Base-by-base conservation (phyloP, 2,113 vertebrate genomes). In the Agapornis roseicollis region DNA sequence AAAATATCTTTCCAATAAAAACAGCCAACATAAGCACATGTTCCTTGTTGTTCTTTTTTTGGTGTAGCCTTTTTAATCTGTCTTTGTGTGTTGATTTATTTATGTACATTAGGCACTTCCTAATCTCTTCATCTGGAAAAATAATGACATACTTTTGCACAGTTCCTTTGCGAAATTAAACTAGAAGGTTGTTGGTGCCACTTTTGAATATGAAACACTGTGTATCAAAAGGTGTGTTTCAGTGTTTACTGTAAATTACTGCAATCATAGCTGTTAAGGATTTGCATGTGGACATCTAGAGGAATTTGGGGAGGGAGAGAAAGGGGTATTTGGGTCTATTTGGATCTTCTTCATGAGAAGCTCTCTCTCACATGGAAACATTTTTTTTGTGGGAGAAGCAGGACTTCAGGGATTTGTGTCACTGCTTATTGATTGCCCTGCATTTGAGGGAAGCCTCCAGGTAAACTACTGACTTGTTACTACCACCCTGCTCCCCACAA, bases 1-100 rank as follows among this genome's bases (percentile, higher is more conserved):
- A 81, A 91, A 91, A 83, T 28, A 33, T 63, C 70, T 72, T 94
- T 63, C 61, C 28, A 68, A 69, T 24, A 7, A 85, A 71, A 91
- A 74, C 3, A 94, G 24, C 42, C 9, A 47, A 49, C 13, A 25
- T 49, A 41, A 80, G 31, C 8, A 33, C 33, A 13, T 33, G 23
- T 3, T 44, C 44, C 7, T 80, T 77, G 8, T 66, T 46, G 37
- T 68, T 65, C n/a, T 52, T 61, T 15, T 50, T 85, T 73, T 65
- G 10, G 10, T 50, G 70, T 53, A 29, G 4, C 65, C 18, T 78
- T 88, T 70, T 79, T 7, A 11, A 49, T 79, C 52, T 68, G 2
- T 53, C 31, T 79, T 72, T 81, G 12, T 76, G 18, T 33, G 28
- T 24, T 85, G 52, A 50, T 89, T 89, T 78, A 27, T 66, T 90